phyloP scores from a whole-genome alignment of 2,113 vertebrate species.

The Willisornis vidua region DNA sequence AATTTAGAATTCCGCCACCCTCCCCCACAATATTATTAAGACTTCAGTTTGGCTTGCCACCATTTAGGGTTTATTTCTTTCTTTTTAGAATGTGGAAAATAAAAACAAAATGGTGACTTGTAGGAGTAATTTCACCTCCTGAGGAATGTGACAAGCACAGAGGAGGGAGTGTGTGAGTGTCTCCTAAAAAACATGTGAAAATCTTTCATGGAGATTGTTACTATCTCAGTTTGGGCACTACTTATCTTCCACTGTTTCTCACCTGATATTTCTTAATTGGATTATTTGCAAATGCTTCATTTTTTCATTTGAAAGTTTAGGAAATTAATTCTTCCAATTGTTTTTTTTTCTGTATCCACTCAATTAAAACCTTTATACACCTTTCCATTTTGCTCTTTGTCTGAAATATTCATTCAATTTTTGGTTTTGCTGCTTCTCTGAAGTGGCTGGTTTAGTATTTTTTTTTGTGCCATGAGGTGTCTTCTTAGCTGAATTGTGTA shows the following conservation, averaged over 20 bases:
- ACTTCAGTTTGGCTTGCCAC: neutral
- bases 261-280: neutral
- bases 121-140: neutral
- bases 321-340: neutral
- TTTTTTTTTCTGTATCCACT: neutral
- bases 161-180: neutral
- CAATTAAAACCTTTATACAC: neutral
- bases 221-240: neutral
- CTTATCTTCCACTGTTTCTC: neutral
- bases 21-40: fast-evolving
- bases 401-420: neutral
- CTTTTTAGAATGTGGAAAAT: neutral
- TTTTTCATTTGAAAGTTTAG: neutral
- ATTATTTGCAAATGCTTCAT: neutral
- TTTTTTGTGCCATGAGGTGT: neutral
- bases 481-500: neutral
- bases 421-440: neutral
- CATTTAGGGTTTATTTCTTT: neutral
- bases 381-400: neutral
- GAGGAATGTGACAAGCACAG: neutral
- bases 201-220: neutral
- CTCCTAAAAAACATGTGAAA: neutral
- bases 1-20: neutral
- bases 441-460: neutral
- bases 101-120: neutral